Evolutionary conservation across 1,140 invertebrate species (phyloP).

Genomic region (Hydropsyche tenuis): DNA sequence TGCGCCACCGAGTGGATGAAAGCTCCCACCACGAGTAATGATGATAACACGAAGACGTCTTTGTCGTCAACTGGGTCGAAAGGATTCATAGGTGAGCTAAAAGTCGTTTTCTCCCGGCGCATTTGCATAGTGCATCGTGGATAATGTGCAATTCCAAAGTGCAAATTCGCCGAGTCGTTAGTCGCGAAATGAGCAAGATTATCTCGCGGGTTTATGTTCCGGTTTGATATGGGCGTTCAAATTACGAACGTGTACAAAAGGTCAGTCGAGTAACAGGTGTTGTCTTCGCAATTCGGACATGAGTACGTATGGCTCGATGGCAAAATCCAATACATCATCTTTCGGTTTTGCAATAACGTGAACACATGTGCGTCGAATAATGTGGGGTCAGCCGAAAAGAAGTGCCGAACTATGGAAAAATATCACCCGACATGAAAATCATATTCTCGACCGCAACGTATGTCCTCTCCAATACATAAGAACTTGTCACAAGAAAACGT

Average conservation of each 20-base stretch:
- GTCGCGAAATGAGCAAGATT: too few relatives aligned
- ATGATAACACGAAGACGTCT: conserved; percentile 45
- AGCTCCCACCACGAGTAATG: conserved; percentile 44
- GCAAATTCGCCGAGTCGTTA: too few relatives aligned
- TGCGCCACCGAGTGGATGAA: conserved; percentile 46
- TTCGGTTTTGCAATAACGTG: conserved; percentile 31
- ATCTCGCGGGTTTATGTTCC: not conserved
- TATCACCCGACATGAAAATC: not conserved
- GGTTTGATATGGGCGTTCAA: too few relatives aligned
- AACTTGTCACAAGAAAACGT: too few relatives aligned
- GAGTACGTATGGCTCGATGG: conserved; percentile 16
- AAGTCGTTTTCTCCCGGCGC: not conserved
- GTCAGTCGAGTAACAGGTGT: conserved; percentile 19
- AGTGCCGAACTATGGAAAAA: conserved; percentile 18
- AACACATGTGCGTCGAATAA: conserved; percentile 22
- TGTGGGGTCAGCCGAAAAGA: conserved; percentile 29
- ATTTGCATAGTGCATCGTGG: conserved; percentile 17
- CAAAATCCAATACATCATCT: conserved; percentile 29
- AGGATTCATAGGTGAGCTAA: conserved; percentile 26
- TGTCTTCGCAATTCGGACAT: not conserved
- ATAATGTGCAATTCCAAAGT: not conserved
- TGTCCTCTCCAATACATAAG: not conserved
- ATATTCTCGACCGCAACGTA: not conserved
- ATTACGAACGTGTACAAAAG: too few relatives aligned
- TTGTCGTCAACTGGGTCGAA: conserved; percentile 36